Conservation (phyloP, 2,888 invertebrate genomes). For the Augiades crinisus region DNA sequence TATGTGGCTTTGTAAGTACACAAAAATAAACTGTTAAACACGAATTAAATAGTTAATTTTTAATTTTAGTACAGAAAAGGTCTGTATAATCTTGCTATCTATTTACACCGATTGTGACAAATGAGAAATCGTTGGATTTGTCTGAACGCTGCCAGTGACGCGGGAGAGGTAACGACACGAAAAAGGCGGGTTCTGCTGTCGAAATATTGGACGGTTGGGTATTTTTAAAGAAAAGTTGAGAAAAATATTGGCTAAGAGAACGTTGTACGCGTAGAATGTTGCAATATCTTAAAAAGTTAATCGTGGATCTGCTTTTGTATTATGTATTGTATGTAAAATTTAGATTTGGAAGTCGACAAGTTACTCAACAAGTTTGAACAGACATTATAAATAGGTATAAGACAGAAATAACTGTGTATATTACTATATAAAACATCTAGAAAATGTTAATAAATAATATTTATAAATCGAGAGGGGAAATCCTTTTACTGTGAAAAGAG, state of each 20-base stretch:
- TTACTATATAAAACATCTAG: too few relatives aligned
- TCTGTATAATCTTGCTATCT: not conserved
- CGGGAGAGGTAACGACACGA: constrained; percentile 20
- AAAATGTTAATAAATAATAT: too few relatives aligned
- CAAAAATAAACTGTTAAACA: too few relatives aligned
- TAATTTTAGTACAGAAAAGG: not conserved
- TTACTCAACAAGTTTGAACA: too few relatives aligned
- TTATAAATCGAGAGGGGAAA: not conserved
- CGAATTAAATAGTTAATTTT: not conserved
- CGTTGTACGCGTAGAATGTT: too few relatives aligned
- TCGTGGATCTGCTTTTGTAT: too few relatives aligned
- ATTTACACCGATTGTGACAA: constrained; percentile 7
- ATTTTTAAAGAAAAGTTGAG: constrained; percentile 5
- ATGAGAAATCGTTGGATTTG: constrained; percentile 19
- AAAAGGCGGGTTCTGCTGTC: constrained; percentile 19
- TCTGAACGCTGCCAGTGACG: constrained; percentile 11
- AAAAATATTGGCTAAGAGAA: too few relatives aligned
- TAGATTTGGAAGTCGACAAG: too few relatives aligned
- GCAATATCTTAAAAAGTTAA: too few relatives aligned
- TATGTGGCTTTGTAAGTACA: not conserved
- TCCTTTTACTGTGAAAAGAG: not conserved
- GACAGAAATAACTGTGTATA: too few relatives aligned
- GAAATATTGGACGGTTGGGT: constrained; percentile 9
- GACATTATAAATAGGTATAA: too few relatives aligned
- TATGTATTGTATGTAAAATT: too few relatives aligned